These are phyloP conservation scores for Cartodere bifasciata DNA, from an alignment of 2,888 invertebrate species.

Conservation along the genomic window DNA sequence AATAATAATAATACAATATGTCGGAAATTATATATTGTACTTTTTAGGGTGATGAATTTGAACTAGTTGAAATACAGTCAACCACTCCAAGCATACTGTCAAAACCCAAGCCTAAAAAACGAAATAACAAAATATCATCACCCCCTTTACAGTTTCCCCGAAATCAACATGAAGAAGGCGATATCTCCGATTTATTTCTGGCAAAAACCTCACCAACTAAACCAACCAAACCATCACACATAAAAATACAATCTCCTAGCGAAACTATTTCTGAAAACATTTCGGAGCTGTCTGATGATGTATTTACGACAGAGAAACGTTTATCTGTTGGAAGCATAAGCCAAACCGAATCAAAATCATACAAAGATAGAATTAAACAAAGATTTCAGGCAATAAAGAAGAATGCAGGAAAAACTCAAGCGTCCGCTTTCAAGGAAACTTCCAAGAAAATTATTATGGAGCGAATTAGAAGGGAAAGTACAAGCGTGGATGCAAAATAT, in stretches of 20 bases:
- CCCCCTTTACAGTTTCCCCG: constrained; percentile 10
- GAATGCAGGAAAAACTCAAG: constrained; percentile 26
- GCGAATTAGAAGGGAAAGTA: constrained; percentile 22
- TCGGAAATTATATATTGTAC: too few species aligned
- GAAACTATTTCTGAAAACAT: constrained; percentile 13
- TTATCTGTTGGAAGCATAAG: constrained; percentile 15
- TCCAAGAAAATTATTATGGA: constrained; percentile 20
- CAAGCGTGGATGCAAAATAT: constrained; percentile 19
- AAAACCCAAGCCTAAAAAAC: too few species aligned
- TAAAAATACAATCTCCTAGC: constrained; percentile 5
- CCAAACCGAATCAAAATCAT: constrained; percentile 28
- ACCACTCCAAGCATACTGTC: too few species aligned
- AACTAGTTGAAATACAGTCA: too few species aligned
- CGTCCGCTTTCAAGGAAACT: constrained; percentile 16
- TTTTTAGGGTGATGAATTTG: too few species aligned
- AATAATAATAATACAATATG: too few species aligned
- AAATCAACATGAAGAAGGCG: constrained; percentile 3
- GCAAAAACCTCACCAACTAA: neutral
- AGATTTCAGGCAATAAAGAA: constrained; percentile 30
- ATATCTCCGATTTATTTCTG: constrained; percentile 3
- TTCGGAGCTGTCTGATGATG: constrained; percentile 21
- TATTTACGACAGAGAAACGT: constrained; percentile 13
- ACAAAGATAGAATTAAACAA: constrained; percentile 31
- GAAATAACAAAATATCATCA: constrained; percentile 12
- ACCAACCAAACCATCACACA: neutral